Evolutionary conservation across 2,888 invertebrate genomes (phyloP), one percentile per base, ranked within the genome.

Genomic region (Dicranocentrus wangi): DNA sequence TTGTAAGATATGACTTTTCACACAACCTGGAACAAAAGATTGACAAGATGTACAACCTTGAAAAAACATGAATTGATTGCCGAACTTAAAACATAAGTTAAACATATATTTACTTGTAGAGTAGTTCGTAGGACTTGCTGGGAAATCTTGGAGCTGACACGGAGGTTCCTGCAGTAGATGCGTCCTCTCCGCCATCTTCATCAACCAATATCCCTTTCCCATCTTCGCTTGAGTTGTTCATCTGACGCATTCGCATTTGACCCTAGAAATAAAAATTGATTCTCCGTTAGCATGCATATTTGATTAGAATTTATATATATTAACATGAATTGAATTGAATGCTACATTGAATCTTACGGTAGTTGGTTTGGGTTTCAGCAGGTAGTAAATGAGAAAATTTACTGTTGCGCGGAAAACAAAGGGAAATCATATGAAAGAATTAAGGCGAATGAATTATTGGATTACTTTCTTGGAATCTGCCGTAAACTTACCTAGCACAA

Each of bases 401-500:
- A 81, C 84, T 84, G 63, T 47, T 47, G 5, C 28, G 19, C 17
- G 19, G n/a, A n/a, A 55, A 71, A 60, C 53, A 28, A 1, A 60
- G 25, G 23, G n/a, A 47, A 47, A 47, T 47, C 2, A 47, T 47
- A 13, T 15, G 5, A 5, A 39, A 39, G 5, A 39, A 39, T 39
- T 13, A 39, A 8, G 39, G 5, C 13, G 39, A 39, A 39, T 39
- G 39, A 5, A 39, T n/a, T n/a, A n/a, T n/a, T n/a, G n/a, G n/a
- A n/a, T n/a, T n/a, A n/a, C n/a, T n/a, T n/a, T n/a, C n/a, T n/a
- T n/a, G n/a, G n/a, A n/a, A n/a, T n/a, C n/a, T n/a, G n/a, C n/a
- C n/a, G n/a, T n/a, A n/a, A n/a, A n/a, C 47, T 83, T 82, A 84
- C 85, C 82, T 27, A 83, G n/a, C 10, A 85, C 82, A 13, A 80